Evolutionary conservation across 2,888 invertebrate genomes (phyloP), one percentile per base, ranked within the genome.

Genomic region (Eilema caniola): DNA sequence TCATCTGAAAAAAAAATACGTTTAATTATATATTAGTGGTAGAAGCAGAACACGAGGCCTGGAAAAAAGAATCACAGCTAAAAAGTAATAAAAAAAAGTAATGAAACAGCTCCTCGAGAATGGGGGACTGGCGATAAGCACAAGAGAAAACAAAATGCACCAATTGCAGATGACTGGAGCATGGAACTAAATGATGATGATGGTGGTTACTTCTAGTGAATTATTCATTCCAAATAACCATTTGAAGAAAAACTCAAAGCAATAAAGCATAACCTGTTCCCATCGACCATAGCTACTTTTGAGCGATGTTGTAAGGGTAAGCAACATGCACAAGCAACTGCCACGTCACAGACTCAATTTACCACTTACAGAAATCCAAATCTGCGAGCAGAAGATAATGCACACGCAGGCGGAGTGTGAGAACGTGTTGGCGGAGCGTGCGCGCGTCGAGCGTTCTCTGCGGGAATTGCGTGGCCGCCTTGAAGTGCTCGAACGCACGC

Each of bases 361-460:
- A 5, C 12, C 33, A 24, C 23, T 24, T 80, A 2, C 85, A 95
- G 95, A 95, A 79, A 93, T 94, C 62, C 94, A 95, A 84, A 94
- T 98, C 69, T 96, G 98, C 89, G 97, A 97, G 62, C 97, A 98
- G 82, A 98, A 98, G 85, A 96, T 97, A 66, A 90, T 97, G 81
- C 97, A 97, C 83, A 94, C 97, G 37, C 96, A 97, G 75, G 95
- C 96, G 70, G 97, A 97, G 63, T 90, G 97, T 7, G 96, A 97
- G 25, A 90, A 93, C 14, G 95, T 97, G 20, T 86, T 89, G 33
- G 94, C 91, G 41, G 96, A 96, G 78, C 96, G 96, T 20, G 92
- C 89, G 1, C 95, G 95, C 57, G 95, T 97, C 2, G 93, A 95
- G 1, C 95, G 97, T 7, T 94, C 94, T 12, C 96, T 98, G 75